Percentiles rank a stretch among this genome's conserved stretches.
These are phyloP conservation scores for Drosophila micromelanica DNA, from an alignment of 1,140 invertebrate species.

Conservation along the genomic window DNA sequence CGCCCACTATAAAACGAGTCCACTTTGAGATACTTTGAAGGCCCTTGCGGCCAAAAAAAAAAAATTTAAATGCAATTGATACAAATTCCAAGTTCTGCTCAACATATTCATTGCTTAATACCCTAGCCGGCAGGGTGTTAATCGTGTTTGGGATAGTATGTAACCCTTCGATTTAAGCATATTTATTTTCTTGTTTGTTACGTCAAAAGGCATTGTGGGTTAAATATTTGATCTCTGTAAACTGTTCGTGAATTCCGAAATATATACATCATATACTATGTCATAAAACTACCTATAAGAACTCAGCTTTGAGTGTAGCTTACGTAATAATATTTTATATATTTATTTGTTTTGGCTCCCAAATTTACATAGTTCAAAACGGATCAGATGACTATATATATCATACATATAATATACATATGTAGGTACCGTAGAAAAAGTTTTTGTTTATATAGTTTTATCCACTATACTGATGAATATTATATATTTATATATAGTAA, in stretches of 20 bases:
- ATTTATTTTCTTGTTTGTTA: too few species aligned
- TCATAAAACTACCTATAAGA: not conserved
- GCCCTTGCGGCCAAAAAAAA: not conserved
- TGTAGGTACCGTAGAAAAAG: too few species aligned
- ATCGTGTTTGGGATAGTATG: not conserved
- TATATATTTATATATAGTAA: too few species aligned
- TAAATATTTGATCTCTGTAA: too few species aligned
- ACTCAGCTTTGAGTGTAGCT: not conserved
- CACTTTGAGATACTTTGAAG: not conserved
- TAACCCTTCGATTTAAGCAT: not conserved
- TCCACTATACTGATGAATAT: too few species aligned
- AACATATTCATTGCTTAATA: constrained; percentile 9
- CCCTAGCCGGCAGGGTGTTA: not conserved
- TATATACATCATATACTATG: too few species aligned
- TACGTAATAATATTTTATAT: not conserved
- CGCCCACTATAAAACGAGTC: not conserved
- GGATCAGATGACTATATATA: too few species aligned
- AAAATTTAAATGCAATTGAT: constrained; percentile 65
- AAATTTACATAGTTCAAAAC: too few species aligned
- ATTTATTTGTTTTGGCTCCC: not conserved
- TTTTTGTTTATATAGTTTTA: too few species aligned
- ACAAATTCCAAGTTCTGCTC: constrained; percentile 41
- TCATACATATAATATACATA: too few species aligned
- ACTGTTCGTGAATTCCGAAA: too few species aligned
- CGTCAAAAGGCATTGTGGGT: too few species aligned